Evolutionary conservation across 2,113 vertebrate genomes (phyloP), one percentile per base, ranked within the genome.

Genomic region (Alaudala cheleensis): DNA sequence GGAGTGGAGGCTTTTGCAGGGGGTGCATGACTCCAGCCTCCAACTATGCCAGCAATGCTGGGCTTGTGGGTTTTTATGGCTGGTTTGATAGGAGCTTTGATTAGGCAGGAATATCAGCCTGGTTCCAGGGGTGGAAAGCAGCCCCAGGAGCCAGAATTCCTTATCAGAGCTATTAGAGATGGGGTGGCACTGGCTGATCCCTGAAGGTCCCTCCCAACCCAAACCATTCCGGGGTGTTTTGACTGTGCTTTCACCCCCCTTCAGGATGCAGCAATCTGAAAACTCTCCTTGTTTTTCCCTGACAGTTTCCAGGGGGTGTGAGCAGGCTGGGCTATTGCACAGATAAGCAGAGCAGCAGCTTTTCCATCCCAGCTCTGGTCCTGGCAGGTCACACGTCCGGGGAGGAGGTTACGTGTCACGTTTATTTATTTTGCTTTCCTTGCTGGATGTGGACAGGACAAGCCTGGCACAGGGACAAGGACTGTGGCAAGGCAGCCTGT

Each of bases 361-460:
- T 60, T 84, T 7, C 65, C 74, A 3, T 37, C 16, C 7, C 23
- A 7, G 12, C 29, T 17, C 1, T 1, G 47, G 1, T 57, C 70
- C 21, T 54, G 57, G 13, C 78, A 18, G 81, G 8, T 11, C 81
- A 4, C 21, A 23, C 5, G 1, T 4, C 21, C 2, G 12, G 21
- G 7, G 25, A 10, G 42, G 53, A 79, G 61, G 42, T 26, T 72
- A 8, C 1, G 1, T 2, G 8, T 37, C 34, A 31, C 49, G 0
- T 31, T 84, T 60, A 24, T 39, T 86, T 89, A 20, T 42, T 86
- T 72, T 49, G 58, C 10, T 85, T 51, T 76, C 86, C 82, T 40
- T 39, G 90, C 62, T 74, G 49, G 29, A 9, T 11, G 77, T 53
- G 77, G 21, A 39, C 70, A 71, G 84, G 73, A 28, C 45, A 3